Evolutionary conservation across 2,113 vertebrate genomes (phyloP), one percentile per base, ranked within the genome.

Genomic region (Strigops habroptila): DNA sequence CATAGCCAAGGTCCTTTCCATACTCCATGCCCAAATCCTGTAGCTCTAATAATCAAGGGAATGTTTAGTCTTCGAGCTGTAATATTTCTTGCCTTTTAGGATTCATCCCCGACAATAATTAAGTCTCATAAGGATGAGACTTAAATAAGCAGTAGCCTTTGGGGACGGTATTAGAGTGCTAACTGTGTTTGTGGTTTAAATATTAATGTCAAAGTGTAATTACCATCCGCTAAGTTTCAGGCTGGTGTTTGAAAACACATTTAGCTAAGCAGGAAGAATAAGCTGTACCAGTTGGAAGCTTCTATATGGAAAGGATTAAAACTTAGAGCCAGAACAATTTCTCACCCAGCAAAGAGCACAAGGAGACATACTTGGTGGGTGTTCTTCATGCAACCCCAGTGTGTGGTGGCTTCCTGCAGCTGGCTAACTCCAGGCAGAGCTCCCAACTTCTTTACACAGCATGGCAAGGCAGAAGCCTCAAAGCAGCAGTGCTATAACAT

Each of bases 181-280:
- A 96, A 97, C 94, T 96, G 96, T 97, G 94, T 98, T 97, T 98
- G 97, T 97, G 97, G 94, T 97, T 98, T 98, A 98, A 98, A 98
- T 98, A 98, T 98, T 98, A 96, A 98, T 97, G 97, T 96, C 92
- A 79, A 94, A 94, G 96, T 95, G 95, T 97, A 97, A 97, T 98
- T 97, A 97, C 94, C 82, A 93, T 95, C 91, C 55, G 1, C 88
- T 94, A 82, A 91, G 88, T 98, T 78, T 39, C 92, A 96, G 79
- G 84, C 93, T 90, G 59, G n/a, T 62, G 74, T 87, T 97, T 96
- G 90, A 89, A 97, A 98, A 97, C 76, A 83, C 87, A 52, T 51
- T 91, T 88, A 68, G 77, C 95, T 85, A 33, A 60, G 94, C 87
- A 94, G 82, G 87, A 82, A 93, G 91, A 87, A 93, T 46, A 53